A percentile compares a stretch with the other conserved stretches of the same genome.
Evolutionary conservation across 2,888 invertebrate genomes (phyloP).

Genomic region (Mythimna ferrago): DNA sequence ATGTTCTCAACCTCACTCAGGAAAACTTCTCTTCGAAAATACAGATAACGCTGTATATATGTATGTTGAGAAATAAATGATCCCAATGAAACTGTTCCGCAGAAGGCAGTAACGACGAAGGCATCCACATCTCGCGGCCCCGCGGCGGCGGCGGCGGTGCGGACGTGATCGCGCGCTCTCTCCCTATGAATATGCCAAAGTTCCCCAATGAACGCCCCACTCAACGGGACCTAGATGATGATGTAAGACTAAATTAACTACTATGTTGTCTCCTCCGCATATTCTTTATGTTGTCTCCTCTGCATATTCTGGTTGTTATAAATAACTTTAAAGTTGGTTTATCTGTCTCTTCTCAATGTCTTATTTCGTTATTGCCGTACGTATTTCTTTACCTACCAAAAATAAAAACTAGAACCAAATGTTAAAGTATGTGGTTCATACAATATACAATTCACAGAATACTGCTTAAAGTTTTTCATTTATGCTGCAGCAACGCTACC

Average conservation of each 20-base stretch:
- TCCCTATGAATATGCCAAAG: constrained; percentile 94
- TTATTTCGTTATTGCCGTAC: not conserved
- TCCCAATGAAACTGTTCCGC: constrained; percentile 43
- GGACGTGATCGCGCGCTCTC: constrained; percentile 93
- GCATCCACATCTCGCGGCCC: constrained; percentile 89
- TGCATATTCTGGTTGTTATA: not conserved
- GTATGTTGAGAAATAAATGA: constrained; percentile 19
- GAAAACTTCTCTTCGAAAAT: not conserved
- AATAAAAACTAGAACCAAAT: not conserved
- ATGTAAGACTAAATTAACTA: constrained; percentile 79
- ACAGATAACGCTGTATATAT: not conserved
- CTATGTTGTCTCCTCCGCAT: not conserved
- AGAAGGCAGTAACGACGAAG: constrained; percentile 91
- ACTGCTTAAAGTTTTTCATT: not conserved
- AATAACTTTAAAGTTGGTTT: not conserved
- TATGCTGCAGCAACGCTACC: not conserved
- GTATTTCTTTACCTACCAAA: not conserved
- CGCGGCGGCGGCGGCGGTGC: constrained; percentile 85
- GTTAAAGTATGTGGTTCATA: not conserved
- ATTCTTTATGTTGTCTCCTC: not conserved
- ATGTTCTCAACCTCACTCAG: not conserved
- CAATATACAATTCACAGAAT: not conserved
- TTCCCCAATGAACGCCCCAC: constrained; percentile 84
- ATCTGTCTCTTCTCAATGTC: not conserved
- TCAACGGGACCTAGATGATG: constrained; percentile 85